A percentile compares a stretch with the other conserved stretches of the same genome.
Evolutionary conservation across 2,797 vertebrate species (phyloP).

Genomic region (Myotis myotis): DNA sequence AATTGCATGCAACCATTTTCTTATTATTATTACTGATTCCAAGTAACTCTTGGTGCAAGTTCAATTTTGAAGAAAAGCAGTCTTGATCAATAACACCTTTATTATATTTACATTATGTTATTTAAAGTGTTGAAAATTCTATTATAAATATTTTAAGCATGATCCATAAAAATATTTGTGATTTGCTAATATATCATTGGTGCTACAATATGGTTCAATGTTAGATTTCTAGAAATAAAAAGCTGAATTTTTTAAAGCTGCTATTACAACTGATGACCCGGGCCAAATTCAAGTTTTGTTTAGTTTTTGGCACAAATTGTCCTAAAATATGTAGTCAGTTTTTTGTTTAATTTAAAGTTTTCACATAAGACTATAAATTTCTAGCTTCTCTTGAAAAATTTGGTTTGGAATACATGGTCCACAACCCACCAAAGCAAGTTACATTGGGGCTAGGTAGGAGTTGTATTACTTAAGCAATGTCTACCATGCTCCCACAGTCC

Average conservation of each 20-base stretch:
- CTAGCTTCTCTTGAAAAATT: not conserved
- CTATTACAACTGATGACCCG: not conserved
- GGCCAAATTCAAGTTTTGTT: not conserved
- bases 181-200: not conserved
- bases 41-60: not conserved
- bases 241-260: not conserved
- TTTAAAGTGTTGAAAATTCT: not conserved
- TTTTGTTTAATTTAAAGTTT: not conserved
- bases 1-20: not conserved
- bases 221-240: not conserved
- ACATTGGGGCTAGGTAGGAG: fast-evolving
- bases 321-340: not conserved
- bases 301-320: not conserved
- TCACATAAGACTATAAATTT: not conserved
- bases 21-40: not conserved
- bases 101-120: not conserved
- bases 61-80: not conserved
- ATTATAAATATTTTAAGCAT: not conserved
- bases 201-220: not conserved
- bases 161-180: not conserved
- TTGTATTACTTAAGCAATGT: not conserved
- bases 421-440: fast-evolving
- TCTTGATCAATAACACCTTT: not conserved
- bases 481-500: fast-evolving
- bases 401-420: not conserved